Base-by-base conservation (phyloP, 2,113 vertebrate species). In the Gila orcuttii region DNA sequence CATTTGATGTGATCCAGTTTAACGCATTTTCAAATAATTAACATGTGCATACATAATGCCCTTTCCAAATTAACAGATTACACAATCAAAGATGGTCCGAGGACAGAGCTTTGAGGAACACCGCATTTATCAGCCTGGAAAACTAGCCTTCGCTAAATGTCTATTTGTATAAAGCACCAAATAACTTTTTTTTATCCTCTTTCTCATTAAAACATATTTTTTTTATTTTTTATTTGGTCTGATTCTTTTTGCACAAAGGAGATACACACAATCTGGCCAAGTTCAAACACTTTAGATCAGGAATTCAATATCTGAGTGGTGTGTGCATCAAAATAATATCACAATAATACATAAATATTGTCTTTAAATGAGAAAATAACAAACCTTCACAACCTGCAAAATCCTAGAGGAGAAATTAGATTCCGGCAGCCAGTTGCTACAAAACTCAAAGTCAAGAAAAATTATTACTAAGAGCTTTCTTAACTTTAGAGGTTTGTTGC, bases 11-110 rank as follows among this genome's bases (percentile, higher is more conserved):
- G 59, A 64, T 81, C n/a, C 59, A 28, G 42, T 31, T 47, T 21
- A 81, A 81, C 47, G 79, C 59, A 66, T 47, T 81, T 28, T 47
- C 21, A 81, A 31, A 60, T 42, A 7, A 42, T 60, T 25, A 64
- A 45, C 21, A 11, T 60, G 33, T 60, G 77, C 55, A 60, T 79
- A 42, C 68, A 75, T 8, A 75, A 64, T 31, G 59, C 79, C 79
- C 79, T 47, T 4, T 66, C 23, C 17, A 47, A 19, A 64, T 2
- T 0, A 47, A 25, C 45, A 31, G 25, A 69, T 36, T 23, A 36
- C 39, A 81, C 59, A 81, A 79, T 80, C 59, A 64, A 62, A 23
- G 64, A 82, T 55, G 80, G 80, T 68, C 80, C 64, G 47, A 69
- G 45, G 62, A 82, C 80, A 69, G 64, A 82, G 28, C 62, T 17